These are phyloP conservation scores for Podocnemis expansa DNA, from an alignment of 2,113 vertebrate genomes.

Conservation along the genomic window DNA sequence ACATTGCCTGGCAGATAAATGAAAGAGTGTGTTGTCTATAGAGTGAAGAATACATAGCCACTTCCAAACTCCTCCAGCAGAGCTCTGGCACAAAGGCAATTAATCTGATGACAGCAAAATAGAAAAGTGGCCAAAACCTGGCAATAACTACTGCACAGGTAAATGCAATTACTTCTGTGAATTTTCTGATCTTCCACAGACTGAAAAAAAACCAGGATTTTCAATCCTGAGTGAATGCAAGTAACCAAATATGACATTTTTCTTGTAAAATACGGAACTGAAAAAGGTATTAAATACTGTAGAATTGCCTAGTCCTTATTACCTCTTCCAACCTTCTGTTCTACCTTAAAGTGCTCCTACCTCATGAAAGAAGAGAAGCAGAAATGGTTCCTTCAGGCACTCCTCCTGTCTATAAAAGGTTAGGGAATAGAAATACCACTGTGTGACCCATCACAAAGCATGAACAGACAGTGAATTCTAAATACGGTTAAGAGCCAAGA, in stretches of 20 bases:
- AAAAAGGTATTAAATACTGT: neutral
- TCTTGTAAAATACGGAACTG: neutral
- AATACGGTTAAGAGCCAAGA: neutral
- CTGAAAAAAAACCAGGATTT: neutral
- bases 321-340: neutral
- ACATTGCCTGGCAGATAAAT: neutral
- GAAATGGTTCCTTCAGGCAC: neutral
- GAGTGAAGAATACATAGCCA: neutral
- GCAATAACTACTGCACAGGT: neutral
- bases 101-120: conserved; percentile 1
- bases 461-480: conserved; percentile 18
- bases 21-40: neutral
- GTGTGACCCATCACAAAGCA: conserved; percentile 3
- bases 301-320: neutral
- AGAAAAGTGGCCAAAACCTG: neutral
- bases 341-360: neutral
- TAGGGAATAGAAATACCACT: neutral
- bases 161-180: neutral
- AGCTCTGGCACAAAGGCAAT: neutral
- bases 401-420: neutral
- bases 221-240: neutral
- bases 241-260: neutral
- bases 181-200: neutral
- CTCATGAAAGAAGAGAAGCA: neutral
- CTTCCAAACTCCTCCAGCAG: neutral